Conservation (phyloP, 2,797 vertebrate species). For the Phrynocephalus forsythii region DNA sequence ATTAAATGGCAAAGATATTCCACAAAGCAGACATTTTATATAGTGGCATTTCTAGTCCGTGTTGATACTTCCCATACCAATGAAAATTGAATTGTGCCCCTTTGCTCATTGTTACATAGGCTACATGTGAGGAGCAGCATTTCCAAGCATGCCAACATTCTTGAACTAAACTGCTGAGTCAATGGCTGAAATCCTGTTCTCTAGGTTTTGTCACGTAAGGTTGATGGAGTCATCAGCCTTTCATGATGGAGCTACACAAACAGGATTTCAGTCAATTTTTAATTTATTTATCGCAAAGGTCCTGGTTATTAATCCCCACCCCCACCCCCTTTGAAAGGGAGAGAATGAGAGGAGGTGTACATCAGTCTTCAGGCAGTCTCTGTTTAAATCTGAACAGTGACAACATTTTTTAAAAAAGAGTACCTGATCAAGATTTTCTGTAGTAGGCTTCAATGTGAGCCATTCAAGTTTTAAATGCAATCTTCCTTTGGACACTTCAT, state of each 20-base stretch:
- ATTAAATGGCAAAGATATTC: not conserved
- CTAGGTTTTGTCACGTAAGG: no score
- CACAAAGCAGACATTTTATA: not conserved
- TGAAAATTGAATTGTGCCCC: not conserved
- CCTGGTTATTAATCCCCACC: not conserved
- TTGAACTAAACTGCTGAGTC: not conserved
- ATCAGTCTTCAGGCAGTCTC: not conserved
- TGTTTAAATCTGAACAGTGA: not conserved
- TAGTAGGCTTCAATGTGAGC: slow-evolving; percentile 84
- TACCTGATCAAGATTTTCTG: slow-evolving; percentile 90
- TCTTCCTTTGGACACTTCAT: slow-evolving; percentile 88
- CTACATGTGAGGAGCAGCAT: not conserved
- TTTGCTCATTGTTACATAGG: not conserved
- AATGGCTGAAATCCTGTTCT: no score
- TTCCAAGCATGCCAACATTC: not conserved
- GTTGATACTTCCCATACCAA: not conserved
- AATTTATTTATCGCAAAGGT: not conserved
- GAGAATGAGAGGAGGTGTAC: no score
- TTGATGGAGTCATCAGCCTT: no score
- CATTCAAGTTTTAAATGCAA: slow-evolving; percentile 93
- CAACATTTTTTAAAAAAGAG: not conserved
- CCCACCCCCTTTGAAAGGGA: not conserved
- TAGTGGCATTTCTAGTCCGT: not conserved
- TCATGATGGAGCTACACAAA: no score
- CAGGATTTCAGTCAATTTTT: not conserved